Percentiles rank a stretch among this genome's conserved stretches.
phyloP scores from a whole-genome alignment of 2,888 invertebrate genomes.

The Linhomoeus sp. region DNA sequence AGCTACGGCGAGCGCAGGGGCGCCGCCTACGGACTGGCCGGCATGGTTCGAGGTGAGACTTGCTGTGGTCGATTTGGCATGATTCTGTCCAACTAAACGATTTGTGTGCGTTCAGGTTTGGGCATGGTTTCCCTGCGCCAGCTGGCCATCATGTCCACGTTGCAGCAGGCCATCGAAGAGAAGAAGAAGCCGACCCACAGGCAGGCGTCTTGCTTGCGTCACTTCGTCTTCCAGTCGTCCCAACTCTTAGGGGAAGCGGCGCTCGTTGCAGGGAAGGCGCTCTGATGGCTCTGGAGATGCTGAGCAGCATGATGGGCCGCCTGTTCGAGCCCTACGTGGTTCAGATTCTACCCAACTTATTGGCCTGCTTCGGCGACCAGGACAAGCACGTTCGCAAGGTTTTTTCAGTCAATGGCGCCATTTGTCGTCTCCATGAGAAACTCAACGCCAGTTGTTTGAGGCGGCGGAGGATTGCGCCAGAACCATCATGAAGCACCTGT shows the following conservation, averaged over 20 bases:
- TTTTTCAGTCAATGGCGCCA: neutral
- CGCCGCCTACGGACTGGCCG: slow-evolving; percentile 89
- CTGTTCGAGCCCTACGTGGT: slow-evolving; percentile 97
- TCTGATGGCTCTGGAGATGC: slow-evolving; percentile 70
- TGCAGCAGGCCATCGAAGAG: slow-evolving; percentile 76
- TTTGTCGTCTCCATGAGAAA: neutral
- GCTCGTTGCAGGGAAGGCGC: slow-evolving; percentile 42
- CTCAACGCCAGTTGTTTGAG: slow-evolving; percentile 9
- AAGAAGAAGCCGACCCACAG: slow-evolving; percentile 83
- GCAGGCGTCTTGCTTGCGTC: too few relatives aligned
- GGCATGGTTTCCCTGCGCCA: slow-evolving; percentile 85
- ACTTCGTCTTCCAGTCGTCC: too few relatives aligned
- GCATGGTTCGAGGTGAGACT: slow-evolving; percentile 30
- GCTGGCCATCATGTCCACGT: slow-evolving; percentile 74
- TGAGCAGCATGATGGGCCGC: slow-evolving; percentile 78
- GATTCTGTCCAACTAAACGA: neutral
- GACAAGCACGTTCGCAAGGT: slow-evolving; percentile 71
- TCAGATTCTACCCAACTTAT: slow-evolving; percentile 76
- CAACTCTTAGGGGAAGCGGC: too few relatives aligned
- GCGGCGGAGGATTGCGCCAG: slow-evolving; percentile 90
- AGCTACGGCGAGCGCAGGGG: slow-evolving; percentile 82
- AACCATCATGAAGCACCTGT: slow-evolving; percentile 71
- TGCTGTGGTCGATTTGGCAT: neutral
- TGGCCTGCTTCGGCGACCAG: slow-evolving; percentile 83
- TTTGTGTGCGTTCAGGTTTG: slow-evolving; percentile 42